phyloP scores from a whole-genome alignment of 2,113 vertebrate species.

The Brachyhypopomus occidentalis region DNA sequence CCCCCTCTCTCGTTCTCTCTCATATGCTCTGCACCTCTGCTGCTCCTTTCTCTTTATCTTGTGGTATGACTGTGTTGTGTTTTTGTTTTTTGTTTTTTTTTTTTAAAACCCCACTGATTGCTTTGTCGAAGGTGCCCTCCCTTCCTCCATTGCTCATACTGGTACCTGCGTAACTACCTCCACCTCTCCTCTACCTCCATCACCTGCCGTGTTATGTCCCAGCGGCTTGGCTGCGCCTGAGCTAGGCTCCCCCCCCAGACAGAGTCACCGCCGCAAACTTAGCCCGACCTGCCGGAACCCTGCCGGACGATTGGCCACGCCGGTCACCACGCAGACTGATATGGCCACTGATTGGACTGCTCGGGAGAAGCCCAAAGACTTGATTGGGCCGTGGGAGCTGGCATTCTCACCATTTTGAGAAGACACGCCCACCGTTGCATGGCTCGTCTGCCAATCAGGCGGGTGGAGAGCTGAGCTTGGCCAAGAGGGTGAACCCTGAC shows the following conservation, averaged over 20 bases:
- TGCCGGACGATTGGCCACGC: constrained; percentile 47
- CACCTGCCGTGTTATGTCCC: constrained; percentile 73
- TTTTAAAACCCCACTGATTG: constrained; percentile 82
- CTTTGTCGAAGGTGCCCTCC: constrained; percentile 85
- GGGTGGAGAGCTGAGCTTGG: not conserved
- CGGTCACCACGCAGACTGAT: constrained; percentile 60
- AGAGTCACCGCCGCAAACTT: constrained; percentile 66
- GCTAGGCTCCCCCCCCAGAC: constrained; percentile 64
- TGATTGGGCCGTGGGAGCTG: constrained; percentile 10
- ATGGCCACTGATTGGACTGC: constrained; percentile 63
- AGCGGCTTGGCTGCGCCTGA: constrained; percentile 73
- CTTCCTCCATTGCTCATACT: constrained; percentile 84
- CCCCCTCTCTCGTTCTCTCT: constrained; percentile 56
- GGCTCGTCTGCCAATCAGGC: constrained; percentile 10
- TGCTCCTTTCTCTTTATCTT: constrained; percentile 65
- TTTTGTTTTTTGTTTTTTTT: constrained; percentile 54
- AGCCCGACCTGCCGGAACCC: constrained; percentile 61
- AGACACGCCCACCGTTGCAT: not conserved
- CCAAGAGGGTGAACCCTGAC: not conserved
- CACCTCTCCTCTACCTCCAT: constrained; percentile 72
- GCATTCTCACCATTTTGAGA: constrained; percentile 18
- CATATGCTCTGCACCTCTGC: constrained; percentile 52
- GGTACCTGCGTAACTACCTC: constrained; percentile 81
- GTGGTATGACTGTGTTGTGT: constrained; percentile 72
- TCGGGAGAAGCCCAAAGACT: constrained; percentile 37